A percentile compares a stretch with the other conserved stretches of the same genome.
Evolutionary conservation across 2,113 vertebrate species (phyloP).

Genomic region (Sinocyclocheilus grahami): DNA sequence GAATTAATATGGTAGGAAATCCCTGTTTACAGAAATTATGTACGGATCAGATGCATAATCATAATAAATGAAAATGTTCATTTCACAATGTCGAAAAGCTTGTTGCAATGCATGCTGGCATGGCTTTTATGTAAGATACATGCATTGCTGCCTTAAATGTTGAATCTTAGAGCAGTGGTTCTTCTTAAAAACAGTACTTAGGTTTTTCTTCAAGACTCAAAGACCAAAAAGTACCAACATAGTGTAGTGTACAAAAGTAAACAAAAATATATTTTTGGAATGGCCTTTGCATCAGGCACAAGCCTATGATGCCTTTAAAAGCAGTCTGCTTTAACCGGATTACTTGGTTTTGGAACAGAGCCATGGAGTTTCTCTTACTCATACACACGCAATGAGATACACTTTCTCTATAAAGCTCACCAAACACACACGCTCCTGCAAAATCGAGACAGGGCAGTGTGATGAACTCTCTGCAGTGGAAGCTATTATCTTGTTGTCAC

Average conservation of each 20-base stretch:
- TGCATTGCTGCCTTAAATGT: not conserved
- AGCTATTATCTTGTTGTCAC: conserved; percentile 67
- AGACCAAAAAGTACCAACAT: not conserved
- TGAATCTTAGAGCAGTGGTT: not conserved
- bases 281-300: not conserved
- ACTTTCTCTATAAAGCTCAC: conserved; percentile 5
- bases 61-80: not conserved
- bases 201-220: not conserved
- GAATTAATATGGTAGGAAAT: conserved; percentile 3
- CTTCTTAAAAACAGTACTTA: not conserved
- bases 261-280: not conserved
- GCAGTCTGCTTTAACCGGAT: not conserved
- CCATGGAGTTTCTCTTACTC: not conserved
- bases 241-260: not conserved
- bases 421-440: conserved; percentile 19
- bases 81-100: not conserved
- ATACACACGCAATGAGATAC: not conserved
- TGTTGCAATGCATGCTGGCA: not conserved
- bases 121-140: not conserved
- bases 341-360: not conserved
- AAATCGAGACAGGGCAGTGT: conserved; percentile 54
- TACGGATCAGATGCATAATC: conserved; percentile 5
- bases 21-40: conserved; percentile 1
- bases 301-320: not conserved
- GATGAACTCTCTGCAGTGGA: conserved; percentile 61